Conservation (phyloP, 2,888 invertebrate genomes). For the Xanthostigma xanthostigma region DNA sequence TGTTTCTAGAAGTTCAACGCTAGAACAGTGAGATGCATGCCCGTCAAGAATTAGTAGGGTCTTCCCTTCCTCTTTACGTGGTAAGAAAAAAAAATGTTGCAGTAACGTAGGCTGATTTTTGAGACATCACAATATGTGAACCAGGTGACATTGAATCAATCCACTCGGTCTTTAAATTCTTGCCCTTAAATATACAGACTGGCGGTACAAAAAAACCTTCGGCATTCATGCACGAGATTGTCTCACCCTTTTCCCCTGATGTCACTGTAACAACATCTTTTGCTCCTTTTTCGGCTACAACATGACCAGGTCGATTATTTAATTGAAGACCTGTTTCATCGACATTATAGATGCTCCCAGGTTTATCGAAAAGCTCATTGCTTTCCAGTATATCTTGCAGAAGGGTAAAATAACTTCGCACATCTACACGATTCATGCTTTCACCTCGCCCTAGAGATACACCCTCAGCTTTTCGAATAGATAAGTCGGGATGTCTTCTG, state of each 20-base stretch:
- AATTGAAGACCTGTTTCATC: slow-evolving; percentile 13
- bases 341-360: slow-evolving; percentile 14
- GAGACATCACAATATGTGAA: slow-evolving; percentile 15
- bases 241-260: slow-evolving; percentile 14
- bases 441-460: slow-evolving; percentile 15
- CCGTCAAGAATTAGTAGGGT: slow-evolving; percentile 8
- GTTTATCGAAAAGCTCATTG: slow-evolving; percentile 12
- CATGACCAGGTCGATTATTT: slow-evolving; percentile 11
- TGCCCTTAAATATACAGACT: slow-evolving; percentile 15
- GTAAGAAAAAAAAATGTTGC: slow-evolving; percentile 13
- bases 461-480: slow-evolving; percentile 17
- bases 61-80: slow-evolving; percentile 8
- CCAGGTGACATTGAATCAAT: slow-evolving; percentile 11
- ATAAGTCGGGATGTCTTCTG: slow-evolving; percentile 11
- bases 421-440: slow-evolving; percentile 15
- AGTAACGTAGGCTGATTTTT: slow-evolving; percentile 18
- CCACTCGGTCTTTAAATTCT: slow-evolving; percentile 14
- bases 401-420: slow-evolving; percentile 9
- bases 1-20: slow-evolving; percentile 5
- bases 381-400: slow-evolving; percentile 6
- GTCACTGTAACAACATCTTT: slow-evolving; percentile 13
- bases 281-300: slow-evolving; percentile 13
- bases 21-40: slow-evolving; percentile 6
- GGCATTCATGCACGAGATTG: slow-evolving; percentile 19
- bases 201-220: slow-evolving; percentile 18